These are phyloP conservation scores for Mustela lutreola DNA, from an alignment of 2,113 vertebrate genomes.

Conservation along the genomic window DNA sequence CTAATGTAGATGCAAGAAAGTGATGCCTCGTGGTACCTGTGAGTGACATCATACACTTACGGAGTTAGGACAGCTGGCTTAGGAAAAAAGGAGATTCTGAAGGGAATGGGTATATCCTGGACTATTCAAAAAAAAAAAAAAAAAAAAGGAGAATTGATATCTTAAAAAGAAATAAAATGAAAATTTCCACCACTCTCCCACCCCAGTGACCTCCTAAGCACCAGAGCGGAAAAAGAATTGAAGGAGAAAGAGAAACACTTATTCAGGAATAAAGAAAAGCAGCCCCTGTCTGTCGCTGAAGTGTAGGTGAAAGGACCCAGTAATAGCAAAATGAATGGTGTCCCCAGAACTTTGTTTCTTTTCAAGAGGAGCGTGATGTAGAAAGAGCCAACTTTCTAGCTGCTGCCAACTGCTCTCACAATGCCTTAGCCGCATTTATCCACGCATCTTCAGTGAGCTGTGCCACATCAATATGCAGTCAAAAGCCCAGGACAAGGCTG, in stretches of 20 bases:
- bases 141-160: not conserved
- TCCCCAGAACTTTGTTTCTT: not conserved
- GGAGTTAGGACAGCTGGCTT: not conserved
- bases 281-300: not conserved
- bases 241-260: not conserved
- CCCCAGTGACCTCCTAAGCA: too few species aligned
- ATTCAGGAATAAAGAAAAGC: not conserved
- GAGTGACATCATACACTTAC: not conserved
- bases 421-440: not conserved
- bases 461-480: not conserved
- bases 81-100: not conserved
- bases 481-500: not conserved
- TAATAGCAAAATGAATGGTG: not conserved
- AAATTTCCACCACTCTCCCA: not conserved
- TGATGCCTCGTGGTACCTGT: too few species aligned
- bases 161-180: not conserved
- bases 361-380: not conserved
- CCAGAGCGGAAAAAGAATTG: not conserved
- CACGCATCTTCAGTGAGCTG: not conserved
- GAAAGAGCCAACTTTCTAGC: not conserved
- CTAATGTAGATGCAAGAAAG: not conserved
- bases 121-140: not conserved
- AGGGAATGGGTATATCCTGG: not conserved
- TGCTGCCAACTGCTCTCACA: not conserved
- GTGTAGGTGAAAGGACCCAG: not conserved